A percentile compares a stretch with the other conserved stretches of the same genome.
phyloP scores from a whole-genome alignment of 1,140 invertebrate species.

The Aphis gossypii region DNA sequence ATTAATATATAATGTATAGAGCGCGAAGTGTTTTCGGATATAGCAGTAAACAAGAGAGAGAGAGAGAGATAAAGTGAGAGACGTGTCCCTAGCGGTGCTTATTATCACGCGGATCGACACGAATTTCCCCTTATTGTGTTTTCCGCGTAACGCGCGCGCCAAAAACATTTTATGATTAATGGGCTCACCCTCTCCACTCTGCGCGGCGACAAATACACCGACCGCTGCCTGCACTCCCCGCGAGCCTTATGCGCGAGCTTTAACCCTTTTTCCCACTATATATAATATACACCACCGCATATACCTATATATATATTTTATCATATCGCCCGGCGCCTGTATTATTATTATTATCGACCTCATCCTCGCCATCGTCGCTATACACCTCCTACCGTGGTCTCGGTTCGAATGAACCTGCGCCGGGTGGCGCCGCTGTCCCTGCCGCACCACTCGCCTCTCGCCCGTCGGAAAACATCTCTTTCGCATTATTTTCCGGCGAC shows the following conservation, averaged over 20 bases:
- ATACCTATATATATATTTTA: background rate
- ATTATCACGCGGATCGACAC: constrained; percentile 51
- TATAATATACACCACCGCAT: background rate
- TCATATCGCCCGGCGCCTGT: background rate
- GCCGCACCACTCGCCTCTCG: background rate
- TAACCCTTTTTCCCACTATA: constrained; percentile 47
- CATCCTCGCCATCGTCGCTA: background rate
- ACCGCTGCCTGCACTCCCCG: background rate
- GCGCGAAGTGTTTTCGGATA: constrained; percentile 28
- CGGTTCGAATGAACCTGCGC: background rate
- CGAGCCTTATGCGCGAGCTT: constrained; percentile 27
- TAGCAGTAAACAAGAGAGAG: background rate
- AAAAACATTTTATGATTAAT: constrained; percentile 58
- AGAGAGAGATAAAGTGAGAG: background rate
- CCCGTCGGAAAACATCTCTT: constrained; percentile 49
- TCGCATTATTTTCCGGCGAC: constrained; percentile 46
- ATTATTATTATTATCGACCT: constrained; percentile 15
- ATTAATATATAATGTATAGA: constrained; percentile 35
- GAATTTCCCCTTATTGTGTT: constrained; percentile 55
- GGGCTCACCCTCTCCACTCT: background rate
- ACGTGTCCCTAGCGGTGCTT: constrained; percentile 6
- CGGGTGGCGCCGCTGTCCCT: background rate
- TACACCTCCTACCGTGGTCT: background rate
- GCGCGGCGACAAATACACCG: background rate
- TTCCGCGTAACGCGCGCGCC: constrained; percentile 48